Conservation (phyloP, 2,113 vertebrate species). For the Xyrauchen texanus region DNA sequence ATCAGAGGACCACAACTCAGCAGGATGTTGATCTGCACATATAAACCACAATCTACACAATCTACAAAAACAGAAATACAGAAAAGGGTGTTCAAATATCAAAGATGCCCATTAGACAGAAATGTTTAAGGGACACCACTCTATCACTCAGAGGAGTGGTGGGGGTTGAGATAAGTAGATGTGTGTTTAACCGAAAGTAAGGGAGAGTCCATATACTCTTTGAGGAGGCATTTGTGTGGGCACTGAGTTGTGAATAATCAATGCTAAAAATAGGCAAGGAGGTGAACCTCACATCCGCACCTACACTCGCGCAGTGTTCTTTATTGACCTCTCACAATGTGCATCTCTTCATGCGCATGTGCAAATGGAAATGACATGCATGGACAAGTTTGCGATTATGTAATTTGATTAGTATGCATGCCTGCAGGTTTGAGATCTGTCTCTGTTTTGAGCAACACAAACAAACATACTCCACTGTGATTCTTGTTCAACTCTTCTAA, state of each 20-base stretch:
- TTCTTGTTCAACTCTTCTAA: not conserved
- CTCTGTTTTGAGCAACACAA: constrained; percentile 11
- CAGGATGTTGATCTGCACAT: no score
- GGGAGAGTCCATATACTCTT: constrained; percentile 22
- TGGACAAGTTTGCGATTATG: not conserved
- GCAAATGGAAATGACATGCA: not conserved
- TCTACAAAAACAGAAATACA: not conserved
- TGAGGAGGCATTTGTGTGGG: constrained; percentile 40
- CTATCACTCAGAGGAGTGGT: constrained; percentile 53
- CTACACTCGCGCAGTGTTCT: constrained; percentile 19
- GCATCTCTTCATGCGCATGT: constrained; percentile 6
- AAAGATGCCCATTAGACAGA: not conserved
- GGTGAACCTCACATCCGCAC: constrained; percentile 45
- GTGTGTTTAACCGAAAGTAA: constrained; percentile 33
- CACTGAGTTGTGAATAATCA: constrained; percentile 43
- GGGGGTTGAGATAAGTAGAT: constrained; percentile 30
- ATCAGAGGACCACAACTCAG: not conserved
- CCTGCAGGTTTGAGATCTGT: constrained; percentile 29
- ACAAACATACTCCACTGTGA: not conserved
- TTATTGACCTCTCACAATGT: constrained; percentile 34
- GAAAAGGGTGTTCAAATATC: not conserved
- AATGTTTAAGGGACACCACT: not conserved
- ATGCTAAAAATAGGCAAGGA: constrained; percentile 50
- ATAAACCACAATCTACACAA: not conserved
- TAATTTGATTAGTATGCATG: constrained; percentile 26